Percentiles rank a stretch among this genome's conserved stretches.
phyloP scores from a whole-genome alignment of 2,113 vertebrate species.

The Mustela nigripes region DNA sequence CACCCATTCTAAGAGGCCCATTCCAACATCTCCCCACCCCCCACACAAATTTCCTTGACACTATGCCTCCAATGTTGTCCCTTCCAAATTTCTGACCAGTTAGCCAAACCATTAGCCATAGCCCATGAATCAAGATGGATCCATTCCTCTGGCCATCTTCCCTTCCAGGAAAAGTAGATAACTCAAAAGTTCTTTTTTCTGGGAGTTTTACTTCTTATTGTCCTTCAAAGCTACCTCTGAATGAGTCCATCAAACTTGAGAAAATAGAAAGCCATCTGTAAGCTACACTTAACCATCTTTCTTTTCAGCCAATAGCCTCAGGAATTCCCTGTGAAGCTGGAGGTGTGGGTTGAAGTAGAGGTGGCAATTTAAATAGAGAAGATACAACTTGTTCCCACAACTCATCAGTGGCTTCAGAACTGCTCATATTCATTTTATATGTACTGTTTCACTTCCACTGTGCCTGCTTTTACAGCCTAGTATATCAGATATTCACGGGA shows the following conservation, averaged over 20 bases:
- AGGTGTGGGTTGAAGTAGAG: neutral
- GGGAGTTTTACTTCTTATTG: neutral
- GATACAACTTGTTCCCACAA: neutral
- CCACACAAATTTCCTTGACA: neutral
- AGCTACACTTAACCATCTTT: neutral
- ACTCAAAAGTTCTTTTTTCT: neutral
- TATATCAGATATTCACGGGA: neutral
- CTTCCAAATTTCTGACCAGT: neutral
- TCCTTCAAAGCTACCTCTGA: neutral
- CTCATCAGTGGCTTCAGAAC: neutral
- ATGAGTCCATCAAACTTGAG: neutral
- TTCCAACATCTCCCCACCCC: neutral
- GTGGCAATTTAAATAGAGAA: neutral
- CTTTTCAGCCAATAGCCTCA: neutral
- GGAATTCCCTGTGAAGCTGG: neutral
- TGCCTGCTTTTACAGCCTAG: neutral
- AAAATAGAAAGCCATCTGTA: neutral
- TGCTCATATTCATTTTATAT: too few species aligned
- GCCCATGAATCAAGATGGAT: neutral
- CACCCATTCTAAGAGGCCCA: neutral
- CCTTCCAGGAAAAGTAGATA: neutral
- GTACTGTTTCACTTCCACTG: neutral
- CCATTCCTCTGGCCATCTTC: neutral
- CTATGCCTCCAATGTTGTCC: neutral
- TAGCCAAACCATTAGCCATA: neutral